These are phyloP conservation scores for Scaptomyza montana DNA, from an alignment of 1,140 invertebrate genomes.

Conservation along the genomic window DNA sequence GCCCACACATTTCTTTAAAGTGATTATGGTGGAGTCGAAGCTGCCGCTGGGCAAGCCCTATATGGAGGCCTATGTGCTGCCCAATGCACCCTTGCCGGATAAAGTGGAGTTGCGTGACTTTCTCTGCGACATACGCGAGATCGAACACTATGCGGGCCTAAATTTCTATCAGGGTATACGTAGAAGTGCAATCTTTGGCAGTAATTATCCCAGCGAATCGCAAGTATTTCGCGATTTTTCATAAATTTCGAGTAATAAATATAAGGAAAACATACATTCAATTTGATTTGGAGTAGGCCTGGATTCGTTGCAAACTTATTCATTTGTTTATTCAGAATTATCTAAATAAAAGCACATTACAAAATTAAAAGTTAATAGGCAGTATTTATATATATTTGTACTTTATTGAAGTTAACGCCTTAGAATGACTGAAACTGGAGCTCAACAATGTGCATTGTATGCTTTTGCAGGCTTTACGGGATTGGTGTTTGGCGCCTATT, in stretches of 20 bases:
- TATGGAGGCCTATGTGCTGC: conserved; percentile 97
- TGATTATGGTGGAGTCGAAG: conserved; percentile 90
- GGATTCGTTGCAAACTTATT: neutral
- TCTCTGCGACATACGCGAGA: conserved; percentile 93
- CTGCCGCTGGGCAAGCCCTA: conserved; percentile 88
- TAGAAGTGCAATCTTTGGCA: conserved; percentile 79
- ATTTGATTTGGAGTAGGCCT: neutral
- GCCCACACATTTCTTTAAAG: conserved; percentile 99
- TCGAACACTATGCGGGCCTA: conserved; percentile 96
- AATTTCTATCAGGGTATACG: conserved; percentile 93
- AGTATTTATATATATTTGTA: neutral
- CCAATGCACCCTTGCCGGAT: conserved; percentile 93
- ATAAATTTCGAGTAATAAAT: conserved; percentile 2
- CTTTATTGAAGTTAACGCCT: neutral
- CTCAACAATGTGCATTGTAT: conserved; percentile 48
- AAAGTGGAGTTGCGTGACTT: conserved; percentile 89
- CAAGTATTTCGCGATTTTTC: conserved; percentile 64
- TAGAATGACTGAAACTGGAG: conserved; percentile 45
- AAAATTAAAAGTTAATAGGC: conserved; percentile 36
- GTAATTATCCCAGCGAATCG: conserved; percentile 62
- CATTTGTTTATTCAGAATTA: conserved; percentile 4
- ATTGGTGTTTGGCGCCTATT: conserved; percentile 60
- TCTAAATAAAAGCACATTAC: neutral
- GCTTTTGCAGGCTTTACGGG: conserved; percentile 54
- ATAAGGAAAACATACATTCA: too few species aligned